Evolutionary conservation across 2,888 invertebrate species (phyloP), one percentile per base, ranked within the genome.

Genomic region (Athalia circularis): DNA sequence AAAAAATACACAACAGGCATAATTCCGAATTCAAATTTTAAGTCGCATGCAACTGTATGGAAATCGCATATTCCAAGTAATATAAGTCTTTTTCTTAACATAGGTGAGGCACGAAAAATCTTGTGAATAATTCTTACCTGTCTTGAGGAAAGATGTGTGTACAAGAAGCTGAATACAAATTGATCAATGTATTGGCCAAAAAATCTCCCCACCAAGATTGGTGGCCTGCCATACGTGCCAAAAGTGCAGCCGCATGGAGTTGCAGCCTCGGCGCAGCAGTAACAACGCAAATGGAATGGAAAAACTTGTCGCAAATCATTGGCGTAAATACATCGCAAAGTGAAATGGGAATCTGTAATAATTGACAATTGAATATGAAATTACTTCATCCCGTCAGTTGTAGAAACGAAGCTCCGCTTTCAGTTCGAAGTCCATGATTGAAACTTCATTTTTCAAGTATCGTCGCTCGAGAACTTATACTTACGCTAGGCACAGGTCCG

Each of bases 121-220:
- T 5, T n/a, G 43, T 5, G 9, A 65, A 5, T 7, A 75, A 43
- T 43, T 82, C 85, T 81, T 88, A 96, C 96, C 97, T 94, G 91
- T 98, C 97, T 85, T 97, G 95, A 11, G 97, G 96, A 82, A 96
- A 95, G 70, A 96, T 94, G 83, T 94, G 93, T 47, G 94, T 94
- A 83, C 96, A 95, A 65, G 95, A 94, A 0, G 95, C 94, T 0
- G 95, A 94, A 89, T 96, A 97, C 85, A 97, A 94, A 80, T 93
- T 92, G 43, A 94, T 93, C 78, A 98, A 93, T 47, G 95, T 95
- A 85, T 95, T 95, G 0, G 97, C 96, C n/a, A 98, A 92, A 87
- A 96, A 97, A 82, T 94, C 93, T 62, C 98, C 98, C 98, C 98
- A 98, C 96, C 97, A 98, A 8, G 92, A 91, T 87, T 94, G 94